These are phyloP conservation scores for Mycalesis mineus DNA, from an alignment of 2,888 invertebrate species.

Conservation along the genomic window DNA sequence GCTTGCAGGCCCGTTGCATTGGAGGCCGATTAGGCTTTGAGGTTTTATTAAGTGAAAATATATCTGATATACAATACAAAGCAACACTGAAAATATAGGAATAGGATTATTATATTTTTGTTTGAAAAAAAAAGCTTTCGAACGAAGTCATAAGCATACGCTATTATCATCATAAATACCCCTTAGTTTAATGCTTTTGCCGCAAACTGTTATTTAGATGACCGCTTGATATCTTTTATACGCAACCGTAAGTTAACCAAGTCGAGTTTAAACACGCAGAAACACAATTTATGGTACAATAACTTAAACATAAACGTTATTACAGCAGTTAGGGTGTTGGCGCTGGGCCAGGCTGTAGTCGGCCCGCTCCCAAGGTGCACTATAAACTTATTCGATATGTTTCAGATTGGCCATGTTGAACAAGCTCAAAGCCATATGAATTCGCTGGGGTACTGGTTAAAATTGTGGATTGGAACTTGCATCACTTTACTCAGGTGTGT, in stretches of 20 bases:
- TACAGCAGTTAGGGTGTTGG: conserved; percentile 14
- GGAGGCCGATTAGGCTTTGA: no score
- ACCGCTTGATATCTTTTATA: conserved; percentile 2
- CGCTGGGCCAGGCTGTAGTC: conserved; percentile 5
- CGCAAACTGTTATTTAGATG: not conserved
- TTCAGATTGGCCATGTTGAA: not conserved
- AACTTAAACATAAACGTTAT: conserved; percentile 17
- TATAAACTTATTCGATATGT: conserved; percentile 9
- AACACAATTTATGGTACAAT: conserved; percentile 17
- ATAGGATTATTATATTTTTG: no score
- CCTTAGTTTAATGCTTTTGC: no score
- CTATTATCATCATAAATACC: not conserved
- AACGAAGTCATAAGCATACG: no score
- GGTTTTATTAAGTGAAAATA: no score
- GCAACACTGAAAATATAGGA: no score
- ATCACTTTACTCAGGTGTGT: no score
- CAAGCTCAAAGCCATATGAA: not conserved
- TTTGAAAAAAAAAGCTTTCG: no score
- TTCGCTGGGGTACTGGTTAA: no score
- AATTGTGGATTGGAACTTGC: no score
- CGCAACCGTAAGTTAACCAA: conserved; percentile 5
- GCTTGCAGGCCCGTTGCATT: no score
- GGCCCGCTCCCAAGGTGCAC: conserved; percentile 9
- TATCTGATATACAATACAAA: no score
- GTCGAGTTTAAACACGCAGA: conserved; percentile 11